Conservation (phyloP, 2,888 invertebrate genomes). For the Dolichomitus sp. region DNA sequence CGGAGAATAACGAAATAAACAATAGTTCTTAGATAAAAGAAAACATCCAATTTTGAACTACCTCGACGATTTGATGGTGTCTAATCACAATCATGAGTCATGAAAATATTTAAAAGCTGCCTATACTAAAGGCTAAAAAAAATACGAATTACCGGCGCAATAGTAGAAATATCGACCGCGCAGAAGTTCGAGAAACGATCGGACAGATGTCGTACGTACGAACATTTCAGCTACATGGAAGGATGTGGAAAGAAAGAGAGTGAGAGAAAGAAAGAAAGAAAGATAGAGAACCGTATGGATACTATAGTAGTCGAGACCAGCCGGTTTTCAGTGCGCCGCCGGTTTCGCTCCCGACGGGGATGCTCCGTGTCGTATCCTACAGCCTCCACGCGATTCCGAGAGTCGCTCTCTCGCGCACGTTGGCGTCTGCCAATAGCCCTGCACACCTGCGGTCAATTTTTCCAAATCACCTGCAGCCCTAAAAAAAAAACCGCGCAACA, state of each 20-base stretch:
- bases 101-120: background rate
- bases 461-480: background rate
- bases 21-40: no score
- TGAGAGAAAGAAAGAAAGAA: slow-evolving; percentile 18
- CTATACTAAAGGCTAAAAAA: background rate
- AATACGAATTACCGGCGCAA: background rate
- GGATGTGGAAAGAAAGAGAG: slow-evolving; percentile 6
- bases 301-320: slow-evolving; percentile 63
- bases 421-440: slow-evolving; percentile 15
- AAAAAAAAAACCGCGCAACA: background rate
- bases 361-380: slow-evolving; percentile 67
- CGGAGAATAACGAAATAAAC: background rate
- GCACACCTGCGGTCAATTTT: slow-evolving; percentile 8
- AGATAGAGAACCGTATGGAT: slow-evolving; percentile 3
- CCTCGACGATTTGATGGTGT: background rate
- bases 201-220: slow-evolving; percentile 42
- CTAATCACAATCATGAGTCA: background rate
- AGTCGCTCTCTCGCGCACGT: slow-evolving; percentile 47
- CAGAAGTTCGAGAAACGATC: slow-evolving; percentile 28
- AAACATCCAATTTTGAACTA: background rate
- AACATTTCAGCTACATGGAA: slow-evolving; percentile 14
- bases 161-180: slow-evolving; percentile 41
- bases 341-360: slow-evolving; percentile 77
- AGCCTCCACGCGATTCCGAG: slow-evolving; percentile 6
- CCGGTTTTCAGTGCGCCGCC: slow-evolving; percentile 78